Evolutionary conservation across 2,888 invertebrate species (phyloP), one percentile per base, ranked within the genome.

Genomic region (Mythimna albipuncta): DNA sequence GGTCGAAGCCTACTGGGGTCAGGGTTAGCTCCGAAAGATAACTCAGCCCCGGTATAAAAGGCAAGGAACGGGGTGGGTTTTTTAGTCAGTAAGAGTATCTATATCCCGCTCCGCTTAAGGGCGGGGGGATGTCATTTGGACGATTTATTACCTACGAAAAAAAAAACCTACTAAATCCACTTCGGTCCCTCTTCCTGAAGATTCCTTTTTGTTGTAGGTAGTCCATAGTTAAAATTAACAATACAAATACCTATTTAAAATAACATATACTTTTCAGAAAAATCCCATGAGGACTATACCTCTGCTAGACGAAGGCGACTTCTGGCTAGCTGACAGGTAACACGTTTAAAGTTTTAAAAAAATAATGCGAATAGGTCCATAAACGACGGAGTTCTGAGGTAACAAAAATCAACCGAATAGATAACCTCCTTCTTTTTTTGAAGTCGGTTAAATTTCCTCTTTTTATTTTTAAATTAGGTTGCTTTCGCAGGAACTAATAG

Each of bases 231-330:
- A 21, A 26, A 6, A 26, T 26, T 16, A 16, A 55, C 0, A 13
- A 55, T 2, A 21, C 16, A 11, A 7, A 16, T 47, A n/a, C n/a
- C n/a, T n/a, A 47, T 47, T 47, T 2, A 6, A 19, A 19, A 16
- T 26, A 16, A 57, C 19, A 57, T 66, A 44, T 47, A 6, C 9
- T 82, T 47, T 93, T 91, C 90, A 96, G 95, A 95, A 93, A 93
- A 96, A 95, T 75, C 95, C 95, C 2, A 95, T 96, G 95, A 91
- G 90, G 75, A 95, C 95, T 0, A 89, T 96, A 64, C 95, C 95
- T 1, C 82, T 93, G 19, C 88, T 91, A 63, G 94, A 93, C 64
- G 95, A 95, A 79, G 93, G 89, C 2, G 92, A 92, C 65, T 95
- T 90, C 85, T 89, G 89, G 77, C 82, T 95, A 75, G 93, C 93